Conservation (phyloP, 64 coral and sea anemone species). For the Trachythela sp. region DNA sequence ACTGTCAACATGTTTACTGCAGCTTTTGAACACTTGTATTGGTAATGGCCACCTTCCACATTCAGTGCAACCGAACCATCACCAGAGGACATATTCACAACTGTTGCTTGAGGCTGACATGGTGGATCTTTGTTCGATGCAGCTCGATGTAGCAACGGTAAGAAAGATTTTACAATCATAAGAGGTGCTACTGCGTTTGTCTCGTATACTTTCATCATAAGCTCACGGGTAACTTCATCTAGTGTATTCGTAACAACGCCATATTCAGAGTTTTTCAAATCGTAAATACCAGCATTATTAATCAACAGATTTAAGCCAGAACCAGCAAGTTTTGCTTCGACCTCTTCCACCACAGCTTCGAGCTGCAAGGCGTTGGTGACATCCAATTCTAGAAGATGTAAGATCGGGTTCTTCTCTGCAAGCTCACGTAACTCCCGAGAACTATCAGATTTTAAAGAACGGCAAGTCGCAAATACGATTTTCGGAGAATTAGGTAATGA, state of each 20-base stretch:
- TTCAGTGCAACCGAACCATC: not conserved
- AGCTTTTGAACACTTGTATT: constrained; percentile 25
- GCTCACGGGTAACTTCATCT: constrained; percentile 30
- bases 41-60: constrained; percentile 16
- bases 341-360: not conserved
- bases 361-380: constrained; percentile 23
- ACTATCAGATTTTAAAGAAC: not conserved
- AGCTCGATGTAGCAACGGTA: constrained; percentile 21
- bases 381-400: constrained; percentile 51
- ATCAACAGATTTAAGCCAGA: constrained; percentile 30
- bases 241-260: not conserved
- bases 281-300: constrained; percentile 44
- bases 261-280: constrained; percentile 7
- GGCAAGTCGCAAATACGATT: constrained; percentile 38
- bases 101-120: not conserved
- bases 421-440: constrained; percentile 29
- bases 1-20: constrained; percentile 41
- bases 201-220: constrained; percentile 32
- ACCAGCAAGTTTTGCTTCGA: constrained; percentile 1
- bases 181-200: constrained; percentile 40
- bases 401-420: not conserved
- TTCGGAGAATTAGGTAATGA: constrained; percentile 14
- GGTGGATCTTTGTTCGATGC: not conserved
- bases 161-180: constrained; percentile 32
- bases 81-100: constrained; percentile 43